Percentiles rank a stretch among this genome's conserved stretches.
These are phyloP conservation scores for Frankliniella intonsa DNA, from an alignment of 2,888 invertebrate genomes.

Conservation along the genomic window DNA sequence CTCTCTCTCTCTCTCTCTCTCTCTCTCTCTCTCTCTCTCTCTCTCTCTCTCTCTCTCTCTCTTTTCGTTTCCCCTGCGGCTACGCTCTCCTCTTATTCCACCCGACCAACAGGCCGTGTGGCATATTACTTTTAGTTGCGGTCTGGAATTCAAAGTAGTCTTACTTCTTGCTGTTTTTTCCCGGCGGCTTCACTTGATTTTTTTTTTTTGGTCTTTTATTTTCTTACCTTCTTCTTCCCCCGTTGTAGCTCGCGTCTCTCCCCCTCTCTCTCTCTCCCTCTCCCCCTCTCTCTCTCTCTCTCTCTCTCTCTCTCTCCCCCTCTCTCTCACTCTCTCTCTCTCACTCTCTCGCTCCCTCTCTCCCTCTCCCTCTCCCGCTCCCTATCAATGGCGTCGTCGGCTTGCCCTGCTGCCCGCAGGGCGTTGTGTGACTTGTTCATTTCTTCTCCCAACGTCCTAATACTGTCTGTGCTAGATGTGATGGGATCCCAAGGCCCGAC, in stretches of 20 bases:
- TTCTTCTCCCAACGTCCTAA: no score
- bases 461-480: no score
- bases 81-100: not conserved
- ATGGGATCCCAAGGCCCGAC: no score
- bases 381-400: no score
- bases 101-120: not conserved
- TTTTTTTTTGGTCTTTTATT: not conserved
- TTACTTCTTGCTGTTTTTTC: not conserved
- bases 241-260: not conserved
- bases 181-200: not conserved
- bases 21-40: not conserved
- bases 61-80: not conserved
- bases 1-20: no score
- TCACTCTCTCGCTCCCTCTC: not conserved
- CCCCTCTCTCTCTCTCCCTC: not conserved
- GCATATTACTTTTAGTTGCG: not conserved
- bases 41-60: not conserved
- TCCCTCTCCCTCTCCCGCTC: not conserved
- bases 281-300: not conserved
- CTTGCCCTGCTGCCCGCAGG: no score
- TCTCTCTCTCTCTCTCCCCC: not conserved
- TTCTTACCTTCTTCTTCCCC: not conserved
- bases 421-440: no score
- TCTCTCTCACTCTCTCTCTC: not conserved
- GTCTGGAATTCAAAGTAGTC: not conserved